These are phyloP conservation scores for Cettia cetti DNA, from an alignment of 2,113 vertebrate genomes.

Conservation along the genomic window DNA sequence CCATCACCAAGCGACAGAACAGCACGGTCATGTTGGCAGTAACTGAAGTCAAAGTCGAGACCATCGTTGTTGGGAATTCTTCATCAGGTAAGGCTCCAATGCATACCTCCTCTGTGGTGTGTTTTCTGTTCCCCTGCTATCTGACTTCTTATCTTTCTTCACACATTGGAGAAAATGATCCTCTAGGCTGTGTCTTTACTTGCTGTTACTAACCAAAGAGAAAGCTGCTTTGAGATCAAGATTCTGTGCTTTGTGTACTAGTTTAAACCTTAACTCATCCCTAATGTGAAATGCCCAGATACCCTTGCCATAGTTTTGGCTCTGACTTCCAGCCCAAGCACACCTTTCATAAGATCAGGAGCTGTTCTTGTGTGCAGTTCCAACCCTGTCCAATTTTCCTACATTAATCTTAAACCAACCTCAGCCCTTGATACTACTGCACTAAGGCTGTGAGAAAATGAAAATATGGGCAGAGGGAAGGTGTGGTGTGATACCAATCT, in stretches of 20 bases:
- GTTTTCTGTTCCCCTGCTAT: not conserved
- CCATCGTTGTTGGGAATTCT: conserved; percentile 66
- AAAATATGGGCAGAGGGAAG: not conserved
- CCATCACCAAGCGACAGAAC: conserved; percentile 88
- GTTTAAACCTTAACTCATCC: not conserved
- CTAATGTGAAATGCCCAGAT: fast-evolving
- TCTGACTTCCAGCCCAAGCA: not conserved
- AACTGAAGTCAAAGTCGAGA: conserved; percentile 90
- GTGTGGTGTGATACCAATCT: not conserved
- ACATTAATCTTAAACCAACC: fast-evolving
- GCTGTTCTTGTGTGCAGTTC: not conserved
- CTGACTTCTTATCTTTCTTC: not conserved
- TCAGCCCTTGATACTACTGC: not conserved
- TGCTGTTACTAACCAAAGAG: not conserved
- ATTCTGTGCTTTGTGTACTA: not conserved
- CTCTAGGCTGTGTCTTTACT: not conserved
- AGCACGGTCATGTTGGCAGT: conserved; percentile 87
- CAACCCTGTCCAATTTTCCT: not conserved
- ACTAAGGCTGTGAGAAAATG: not conserved
- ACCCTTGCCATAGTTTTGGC: not conserved
- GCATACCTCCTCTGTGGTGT: not conserved
- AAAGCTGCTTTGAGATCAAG: not conserved
- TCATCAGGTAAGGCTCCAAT: conserved; percentile 73
- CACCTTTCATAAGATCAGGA: not conserved
- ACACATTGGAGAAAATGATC: not conserved